These are phyloP conservation scores for Psilopogon haemacephalus DNA, from an alignment of 2,113 vertebrate species.

Conservation along the genomic window DNA sequence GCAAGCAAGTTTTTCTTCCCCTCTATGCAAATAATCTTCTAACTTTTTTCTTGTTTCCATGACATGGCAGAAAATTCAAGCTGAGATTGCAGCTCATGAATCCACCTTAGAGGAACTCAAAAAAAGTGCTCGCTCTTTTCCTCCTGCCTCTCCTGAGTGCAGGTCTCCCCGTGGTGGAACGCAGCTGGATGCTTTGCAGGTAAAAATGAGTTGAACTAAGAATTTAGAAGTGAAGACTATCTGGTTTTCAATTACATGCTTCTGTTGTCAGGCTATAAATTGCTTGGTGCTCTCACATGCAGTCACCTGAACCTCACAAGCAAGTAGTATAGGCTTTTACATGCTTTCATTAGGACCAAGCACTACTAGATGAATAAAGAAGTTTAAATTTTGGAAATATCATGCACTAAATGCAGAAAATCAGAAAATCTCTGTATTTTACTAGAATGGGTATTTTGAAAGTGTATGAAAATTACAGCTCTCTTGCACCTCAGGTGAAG, in stretches of 20 bases:
- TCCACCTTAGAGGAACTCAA: conserved; percentile 88
- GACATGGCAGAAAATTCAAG: conserved; percentile 84
- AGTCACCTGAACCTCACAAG: neutral
- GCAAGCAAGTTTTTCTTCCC: neutral
- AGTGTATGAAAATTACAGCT: neutral
- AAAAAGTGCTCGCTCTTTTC: conserved; percentile 78
- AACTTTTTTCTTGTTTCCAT: neutral
- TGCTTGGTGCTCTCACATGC: neutral
- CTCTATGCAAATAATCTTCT: neutral
- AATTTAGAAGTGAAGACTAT: neutral
- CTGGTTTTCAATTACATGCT: neutral
- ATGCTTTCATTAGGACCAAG: neutral
- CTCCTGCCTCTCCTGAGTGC: conserved; percentile 77
- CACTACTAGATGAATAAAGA: neutral
- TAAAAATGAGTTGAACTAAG: conserved; percentile 21
- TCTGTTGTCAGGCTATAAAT: neutral
- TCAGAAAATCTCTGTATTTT: neutral
- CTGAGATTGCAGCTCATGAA: conserved; percentile 90
- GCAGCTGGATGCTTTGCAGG: conserved; percentile 90
- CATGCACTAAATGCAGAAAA: neutral
- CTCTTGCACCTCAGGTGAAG: neutral
- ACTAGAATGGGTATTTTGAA: neutral
- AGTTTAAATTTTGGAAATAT: neutral
- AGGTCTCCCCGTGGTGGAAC: conserved; percentile 82
- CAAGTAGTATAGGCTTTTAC: neutral